Evolutionary conservation across 2,888 invertebrate species (phyloP), one percentile per base, ranked within the genome.

Genomic region (Quadroppia sp.): DNA sequence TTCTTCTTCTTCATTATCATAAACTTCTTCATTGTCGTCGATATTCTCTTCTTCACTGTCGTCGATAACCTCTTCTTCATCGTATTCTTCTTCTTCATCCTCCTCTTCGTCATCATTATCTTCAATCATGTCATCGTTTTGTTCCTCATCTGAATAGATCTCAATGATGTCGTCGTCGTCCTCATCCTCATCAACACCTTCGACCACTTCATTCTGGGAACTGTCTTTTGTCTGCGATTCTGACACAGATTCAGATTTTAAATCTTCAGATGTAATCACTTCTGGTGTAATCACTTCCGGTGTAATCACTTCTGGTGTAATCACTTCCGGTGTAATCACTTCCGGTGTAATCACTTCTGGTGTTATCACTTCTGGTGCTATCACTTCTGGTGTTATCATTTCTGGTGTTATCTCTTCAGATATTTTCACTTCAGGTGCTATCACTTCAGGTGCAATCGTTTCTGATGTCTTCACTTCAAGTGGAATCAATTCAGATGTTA

Each of bases 141-240:
- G 40, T 67, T 67, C 67, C 20, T 40, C 67, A 1, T 67, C 67
- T n/a, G 40, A 32, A 67, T 67, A 40, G 42, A 23, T 67, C 42
- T 67, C 67, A 1, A 67, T 3, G 20, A 67, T 67, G 42, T 42
- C 42, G 11, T 42, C 67, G 40, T 67, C 67, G 32, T 67, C 67
- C 40, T 67, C 67, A 23, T 67, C 67, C 3, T 67, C 67, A 11
- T 67, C 64, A 11, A 36, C 36, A n/a, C 1, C 17, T 20, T 53
- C 9, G 15, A 2, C 25, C 30, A 1, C 2, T 11, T 59, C n/a
- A 45, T 13, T 45, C 9, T 2, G 2, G 9, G 6, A 2, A n/a
- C 6, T 13, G 45, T 13, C 13, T 45, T 45, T 45, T 6, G 6
- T 6, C 3, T 45, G 45, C 9, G 7, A 20, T 50, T 20, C 2